Percentiles rank a stretch among this genome's conserved stretches.
Conservation (phyloP, 2,797 vertebrate genomes). For the Urocyon cinereoargenteus region DNA sequence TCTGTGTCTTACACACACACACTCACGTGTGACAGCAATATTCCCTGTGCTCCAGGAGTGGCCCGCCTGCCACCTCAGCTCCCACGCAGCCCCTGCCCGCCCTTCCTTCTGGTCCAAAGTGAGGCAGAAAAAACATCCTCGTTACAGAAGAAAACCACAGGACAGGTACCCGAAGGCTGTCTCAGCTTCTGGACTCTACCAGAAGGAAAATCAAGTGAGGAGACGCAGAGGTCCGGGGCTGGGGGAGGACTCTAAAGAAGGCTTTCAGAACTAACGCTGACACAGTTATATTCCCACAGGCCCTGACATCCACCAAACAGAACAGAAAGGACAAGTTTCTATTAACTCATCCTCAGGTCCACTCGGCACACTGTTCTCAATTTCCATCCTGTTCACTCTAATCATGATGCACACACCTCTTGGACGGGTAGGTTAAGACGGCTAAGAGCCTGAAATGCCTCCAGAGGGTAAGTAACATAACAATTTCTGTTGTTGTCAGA, state of each 20-base stretch:
- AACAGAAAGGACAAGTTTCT: neutral
- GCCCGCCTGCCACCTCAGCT: neutral
- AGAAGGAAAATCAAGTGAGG: neutral
- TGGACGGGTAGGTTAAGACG: rapidly evolving
- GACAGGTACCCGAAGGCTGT: neutral
- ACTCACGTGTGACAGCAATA: neutral
- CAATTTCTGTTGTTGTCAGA: neutral
- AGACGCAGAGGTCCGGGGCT: neutral
- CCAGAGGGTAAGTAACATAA: neutral
- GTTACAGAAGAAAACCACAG: neutral
- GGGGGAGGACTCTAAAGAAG: neutral
- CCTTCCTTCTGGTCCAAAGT: neutral
- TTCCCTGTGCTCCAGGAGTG: neutral
- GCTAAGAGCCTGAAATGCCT: neutral
- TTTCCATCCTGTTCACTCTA: neutral
- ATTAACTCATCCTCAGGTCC: too few species aligned
- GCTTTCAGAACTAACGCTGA: neutral
- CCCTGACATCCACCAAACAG: neutral
- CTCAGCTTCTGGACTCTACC: neutral
- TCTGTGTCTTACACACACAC: neutral
- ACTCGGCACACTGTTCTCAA: neutral
- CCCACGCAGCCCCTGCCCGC: neutral
- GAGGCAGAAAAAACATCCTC: neutral
- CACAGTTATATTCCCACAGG: neutral
- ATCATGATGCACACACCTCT: neutral